These are phyloP conservation scores for Anthoscopus minutus DNA, from an alignment of 2,113 vertebrate genomes.

Conservation along the genomic window DNA sequence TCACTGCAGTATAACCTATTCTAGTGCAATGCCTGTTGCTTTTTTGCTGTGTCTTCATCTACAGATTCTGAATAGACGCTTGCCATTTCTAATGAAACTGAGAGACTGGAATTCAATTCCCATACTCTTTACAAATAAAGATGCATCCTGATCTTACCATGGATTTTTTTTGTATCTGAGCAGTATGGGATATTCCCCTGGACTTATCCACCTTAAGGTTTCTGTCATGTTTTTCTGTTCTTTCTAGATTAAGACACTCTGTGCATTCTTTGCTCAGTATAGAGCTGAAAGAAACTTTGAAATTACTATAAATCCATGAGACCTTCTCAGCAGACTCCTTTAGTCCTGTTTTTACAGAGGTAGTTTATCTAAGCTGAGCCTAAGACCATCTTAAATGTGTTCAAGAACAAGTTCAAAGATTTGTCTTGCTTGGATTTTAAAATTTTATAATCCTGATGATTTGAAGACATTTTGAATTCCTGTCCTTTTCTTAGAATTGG, in stretches of 20 bases:
- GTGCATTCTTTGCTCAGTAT: neutral
- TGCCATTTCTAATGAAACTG: neutral
- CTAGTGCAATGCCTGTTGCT: neutral
- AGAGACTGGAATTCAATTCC: neutral
- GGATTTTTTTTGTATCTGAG: neutral
- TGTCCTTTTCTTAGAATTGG: neutral
- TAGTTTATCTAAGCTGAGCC: neutral
- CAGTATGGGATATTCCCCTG: neutral
- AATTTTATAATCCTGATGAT: neutral
- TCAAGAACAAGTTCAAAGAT: neutral
- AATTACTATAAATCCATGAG: neutral
- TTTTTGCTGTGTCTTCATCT: neutral
- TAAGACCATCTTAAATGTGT: neutral
- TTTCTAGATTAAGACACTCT: neutral
- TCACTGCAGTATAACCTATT: neutral
- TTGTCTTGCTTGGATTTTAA: neutral
- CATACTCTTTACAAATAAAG: neutral
- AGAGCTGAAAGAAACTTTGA: neutral
- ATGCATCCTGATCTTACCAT: neutral
- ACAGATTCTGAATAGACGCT: neutral
- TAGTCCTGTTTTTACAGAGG: neutral
- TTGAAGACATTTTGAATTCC: neutral
- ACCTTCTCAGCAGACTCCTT: neutral
- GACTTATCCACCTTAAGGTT: neutral
- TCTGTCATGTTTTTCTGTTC: neutral